A percentile compares a stretch with the other conserved stretches of the same genome.
These are phyloP conservation scores for Actenoides lindsayi DNA, from an alignment of 2,113 vertebrate genomes.

Conservation along the genomic window DNA sequence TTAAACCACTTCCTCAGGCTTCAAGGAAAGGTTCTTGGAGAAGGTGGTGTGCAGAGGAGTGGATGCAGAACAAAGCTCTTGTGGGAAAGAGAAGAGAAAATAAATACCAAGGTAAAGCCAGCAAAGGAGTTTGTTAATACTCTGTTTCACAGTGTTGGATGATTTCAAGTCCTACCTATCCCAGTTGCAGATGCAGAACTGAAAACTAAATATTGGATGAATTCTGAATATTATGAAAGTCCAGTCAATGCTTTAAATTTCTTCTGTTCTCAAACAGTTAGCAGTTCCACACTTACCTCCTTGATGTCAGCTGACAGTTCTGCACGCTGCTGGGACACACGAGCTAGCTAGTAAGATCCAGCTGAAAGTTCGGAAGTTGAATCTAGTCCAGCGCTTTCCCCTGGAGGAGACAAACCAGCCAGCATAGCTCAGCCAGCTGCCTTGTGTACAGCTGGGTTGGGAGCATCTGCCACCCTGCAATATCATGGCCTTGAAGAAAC, in stretches of 20 bases:
- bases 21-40: background rate
- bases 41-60: background rate
- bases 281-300: background rate
- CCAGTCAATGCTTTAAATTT: background rate
- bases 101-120: background rate
- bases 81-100: background rate
- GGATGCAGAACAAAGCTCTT: background rate
- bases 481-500: background rate
- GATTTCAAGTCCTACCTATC: background rate
- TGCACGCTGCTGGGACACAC: background rate
- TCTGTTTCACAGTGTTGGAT: background rate
- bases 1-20: constrained; percentile 42
- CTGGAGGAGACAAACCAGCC: background rate
- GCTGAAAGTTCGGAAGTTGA: background rate
- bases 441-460: background rate
- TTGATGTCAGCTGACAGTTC: background rate
- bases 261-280: background rate
- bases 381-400: background rate
- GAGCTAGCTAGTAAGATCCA: background rate
- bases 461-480: background rate
- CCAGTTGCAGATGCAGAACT: background rate
- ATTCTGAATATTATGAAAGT: background rate
- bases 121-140: background rate
- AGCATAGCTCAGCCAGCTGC: background rate
- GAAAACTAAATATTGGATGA: background rate